These are phyloP conservation scores for Lucifuga dentata DNA, from an alignment of 2,113 vertebrate genomes.

Conservation along the genomic window DNA sequence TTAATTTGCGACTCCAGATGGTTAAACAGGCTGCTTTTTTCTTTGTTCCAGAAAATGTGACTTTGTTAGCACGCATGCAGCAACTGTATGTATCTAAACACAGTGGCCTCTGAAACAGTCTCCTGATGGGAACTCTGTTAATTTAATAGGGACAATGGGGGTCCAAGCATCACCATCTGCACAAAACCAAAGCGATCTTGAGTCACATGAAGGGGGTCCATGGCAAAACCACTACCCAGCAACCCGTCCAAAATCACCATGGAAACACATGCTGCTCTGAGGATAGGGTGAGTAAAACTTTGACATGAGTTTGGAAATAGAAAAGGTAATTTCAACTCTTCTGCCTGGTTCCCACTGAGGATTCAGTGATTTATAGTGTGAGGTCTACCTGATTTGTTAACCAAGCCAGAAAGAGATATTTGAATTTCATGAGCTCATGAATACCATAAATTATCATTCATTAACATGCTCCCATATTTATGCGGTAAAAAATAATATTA, in stretches of 20 bases:
- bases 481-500: conserved; percentile 27
- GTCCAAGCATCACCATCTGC: conserved; percentile 17
- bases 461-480: conserved; percentile 58
- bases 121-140: conserved; percentile 23
- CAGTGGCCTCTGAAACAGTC: not conserved
- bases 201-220: not conserved
- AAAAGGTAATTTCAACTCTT: conserved; percentile 40
- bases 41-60: too few relatives aligned
- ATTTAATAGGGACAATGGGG: conserved; percentile 25
- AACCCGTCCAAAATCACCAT: conserved; percentile 20
- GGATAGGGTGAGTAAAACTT: conserved; percentile 2
- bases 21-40: too few relatives aligned
- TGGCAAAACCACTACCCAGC: not conserved
- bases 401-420: conserved; percentile 37
- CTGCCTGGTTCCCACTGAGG: conserved; percentile 20
- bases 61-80: too few relatives aligned
- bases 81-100: not conserved
- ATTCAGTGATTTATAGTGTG: conserved; percentile 52
- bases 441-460: conserved; percentile 64
- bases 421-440: conserved; percentile 73
- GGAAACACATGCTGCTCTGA: conserved; percentile 12
- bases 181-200: conserved; percentile 5
- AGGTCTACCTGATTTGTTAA: conserved; percentile 36
- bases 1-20: too few relatives aligned
- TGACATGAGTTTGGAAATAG: conserved; percentile 8